Percentiles rank a stretch among this genome's conserved stretches.
These are phyloP conservation scores for Syngnathus typhle DNA, from an alignment of 2,113 vertebrate genomes.

Conservation along the genomic window DNA sequence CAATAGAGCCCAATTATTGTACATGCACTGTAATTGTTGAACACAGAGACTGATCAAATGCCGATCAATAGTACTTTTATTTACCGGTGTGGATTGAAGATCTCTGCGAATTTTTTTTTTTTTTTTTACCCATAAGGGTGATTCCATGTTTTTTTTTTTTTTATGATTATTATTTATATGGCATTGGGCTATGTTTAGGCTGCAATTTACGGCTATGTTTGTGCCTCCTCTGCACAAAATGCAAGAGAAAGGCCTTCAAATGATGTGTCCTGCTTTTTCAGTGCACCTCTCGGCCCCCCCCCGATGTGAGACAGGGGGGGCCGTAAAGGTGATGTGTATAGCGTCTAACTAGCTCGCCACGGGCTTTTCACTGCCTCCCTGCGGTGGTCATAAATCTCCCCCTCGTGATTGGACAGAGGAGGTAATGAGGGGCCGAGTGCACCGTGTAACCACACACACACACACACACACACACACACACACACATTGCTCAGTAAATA, in stretches of 20 bases:
- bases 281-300: neutral
- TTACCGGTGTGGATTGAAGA: slow-evolving; percentile 8
- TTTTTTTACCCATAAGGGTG: slow-evolving; percentile 5
- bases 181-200: slow-evolving; percentile 2
- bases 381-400: slow-evolving; percentile 48
- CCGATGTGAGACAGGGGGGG: slow-evolving; percentile 27
- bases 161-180: slow-evolving; percentile 4
- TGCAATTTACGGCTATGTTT: neutral
- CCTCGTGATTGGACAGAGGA: slow-evolving; percentile 52
- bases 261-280: slow-evolving; percentile 1
- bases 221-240: neutral
- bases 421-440: slow-evolving; percentile 51
- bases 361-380: slow-evolving; percentile 42
- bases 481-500: slow-evolving; percentile 49
- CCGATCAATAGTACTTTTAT: slow-evolving; percentile 42
- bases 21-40: slow-evolving; percentile 53
- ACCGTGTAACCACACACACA: slow-evolving; percentile 13
- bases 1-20: slow-evolving; percentile 56
- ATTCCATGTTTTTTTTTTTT: slow-evolving; percentile 2
- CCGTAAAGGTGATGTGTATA: slow-evolving; percentile 51
- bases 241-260: neutral
- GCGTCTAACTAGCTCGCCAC: slow-evolving; percentile 47
- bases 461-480: slow-evolving; percentile 8
- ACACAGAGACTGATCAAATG: slow-evolving; percentile 41
- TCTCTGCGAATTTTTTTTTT: neutral